These are phyloP conservation scores for Acleris cristana DNA, from an alignment of 2,888 invertebrate genomes.

Conservation along the genomic window DNA sequence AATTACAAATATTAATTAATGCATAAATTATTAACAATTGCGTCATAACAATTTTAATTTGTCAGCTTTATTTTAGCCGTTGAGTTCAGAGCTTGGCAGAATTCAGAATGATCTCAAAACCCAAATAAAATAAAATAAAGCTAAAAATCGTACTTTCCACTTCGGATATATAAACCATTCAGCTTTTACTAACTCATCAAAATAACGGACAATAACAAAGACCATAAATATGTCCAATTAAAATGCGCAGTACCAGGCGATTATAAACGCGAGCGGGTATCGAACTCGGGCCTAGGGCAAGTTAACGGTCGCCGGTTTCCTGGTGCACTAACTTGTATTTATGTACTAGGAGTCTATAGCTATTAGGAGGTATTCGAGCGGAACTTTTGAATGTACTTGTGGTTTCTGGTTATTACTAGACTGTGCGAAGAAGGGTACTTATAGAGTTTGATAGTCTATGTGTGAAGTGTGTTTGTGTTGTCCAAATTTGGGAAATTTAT, in stretches of 20 bases:
- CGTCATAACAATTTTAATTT: no score
- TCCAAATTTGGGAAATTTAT: no score
- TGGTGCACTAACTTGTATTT: conserved; percentile 39
- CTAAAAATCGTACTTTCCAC: not conserved
- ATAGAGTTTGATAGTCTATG: no score
- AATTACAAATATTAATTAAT: no score
- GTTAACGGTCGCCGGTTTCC: conserved; percentile 55
- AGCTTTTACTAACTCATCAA: conserved; percentile 1
- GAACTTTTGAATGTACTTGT: not conserved
- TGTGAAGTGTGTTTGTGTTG: no score
- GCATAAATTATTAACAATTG: no score
- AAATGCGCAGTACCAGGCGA: not conserved
- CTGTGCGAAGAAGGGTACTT: no score
- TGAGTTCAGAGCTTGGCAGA: no score
- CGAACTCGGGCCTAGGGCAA: conserved; percentile 54
- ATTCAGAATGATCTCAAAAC: not conserved
- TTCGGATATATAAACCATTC: not conserved
- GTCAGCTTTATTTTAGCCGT: no score
- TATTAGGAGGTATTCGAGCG: conserved; percentile 2
- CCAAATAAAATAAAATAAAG: not conserved
- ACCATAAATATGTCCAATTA: conserved; percentile 33
- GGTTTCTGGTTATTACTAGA: no score
- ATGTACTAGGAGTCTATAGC: not conserved
- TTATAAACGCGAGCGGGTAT: conserved; percentile 30
- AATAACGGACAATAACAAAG: conserved; percentile 1